Conservation (phyloP, 2,888 invertebrate genomes). For the Craniophora ligustri region DNA sequence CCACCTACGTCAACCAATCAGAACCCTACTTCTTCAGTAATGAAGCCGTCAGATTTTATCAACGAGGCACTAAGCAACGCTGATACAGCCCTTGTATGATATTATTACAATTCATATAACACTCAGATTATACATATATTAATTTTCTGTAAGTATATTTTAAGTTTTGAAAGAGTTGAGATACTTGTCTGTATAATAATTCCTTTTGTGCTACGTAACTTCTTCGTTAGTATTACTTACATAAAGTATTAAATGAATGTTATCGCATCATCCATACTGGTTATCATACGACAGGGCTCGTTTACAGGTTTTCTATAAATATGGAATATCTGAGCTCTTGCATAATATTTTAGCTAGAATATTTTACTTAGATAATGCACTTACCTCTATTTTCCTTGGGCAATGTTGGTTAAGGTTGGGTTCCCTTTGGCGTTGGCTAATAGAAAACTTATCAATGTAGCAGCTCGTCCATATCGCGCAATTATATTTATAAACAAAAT, state of each 20-base stretch:
- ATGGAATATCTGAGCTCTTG: constrained; percentile 1
- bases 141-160: no score
- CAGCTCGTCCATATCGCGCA: constrained; percentile 29
- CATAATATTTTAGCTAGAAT: constrained; percentile 8
- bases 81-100: constrained; percentile 54
- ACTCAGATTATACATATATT: no score
- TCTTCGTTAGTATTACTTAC: constrained; percentile 28
- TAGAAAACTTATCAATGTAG: constrained; percentile 25
- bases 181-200: constrained; percentile 14
- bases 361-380: constrained; percentile 12
- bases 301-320: constrained; percentile 20
- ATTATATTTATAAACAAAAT: constrained; percentile 38
- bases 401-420: constrained; percentile 9
- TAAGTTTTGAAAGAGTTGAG: constrained; percentile 26
- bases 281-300: constrained; percentile 11
- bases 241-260: constrained; percentile 22
- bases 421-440: constrained; percentile 24
- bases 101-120: constrained; percentile 44
- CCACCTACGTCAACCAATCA: constrained; percentile 45
- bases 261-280: constrained; percentile 20
- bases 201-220: constrained; percentile 13
- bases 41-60: constrained; percentile 62
- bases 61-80: constrained; percentile 59
- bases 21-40: constrained; percentile 59
- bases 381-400: constrained; percentile 9